These are phyloP conservation scores for Hemicrepidius hirtus DNA, from an alignment of 2,888 invertebrate species.

Conservation along the genomic window DNA sequence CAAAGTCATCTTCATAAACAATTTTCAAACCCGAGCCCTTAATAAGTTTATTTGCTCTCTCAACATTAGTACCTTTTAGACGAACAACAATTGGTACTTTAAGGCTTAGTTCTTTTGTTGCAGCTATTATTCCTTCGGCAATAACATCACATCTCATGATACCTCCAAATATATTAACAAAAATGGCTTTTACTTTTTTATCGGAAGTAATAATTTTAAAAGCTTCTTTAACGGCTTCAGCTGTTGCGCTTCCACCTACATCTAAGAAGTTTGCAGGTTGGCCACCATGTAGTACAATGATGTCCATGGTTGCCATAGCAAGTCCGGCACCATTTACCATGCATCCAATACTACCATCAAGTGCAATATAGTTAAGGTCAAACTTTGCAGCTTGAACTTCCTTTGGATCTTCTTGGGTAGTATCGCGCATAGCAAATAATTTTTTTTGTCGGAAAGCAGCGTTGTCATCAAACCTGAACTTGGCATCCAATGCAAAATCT, in stretches of 20 bases:
- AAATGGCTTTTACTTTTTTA: conserved; percentile 91
- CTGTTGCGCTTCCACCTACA: conserved; percentile 95
- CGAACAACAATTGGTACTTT: conserved; percentile 95
- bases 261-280: conserved; percentile 97
- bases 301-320: conserved; percentile 99
- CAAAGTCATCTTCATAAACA: conserved; percentile 85
- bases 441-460: conserved; percentile 93
- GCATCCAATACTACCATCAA: conserved; percentile 95
- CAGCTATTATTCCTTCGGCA: conserved; percentile 96
- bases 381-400: conserved; percentile 92
- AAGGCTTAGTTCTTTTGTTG: conserved; percentile 91
- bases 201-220: conserved; percentile 97
- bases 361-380: conserved; percentile 93
- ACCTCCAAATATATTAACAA: conserved; percentile 94
- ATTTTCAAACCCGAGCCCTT: conserved; percentile 83
- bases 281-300: conserved; percentile 95
- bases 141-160: conserved; percentile 97
- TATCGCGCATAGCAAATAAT: conserved; percentile 87
- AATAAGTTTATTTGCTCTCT: conserved; percentile 87
- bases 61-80: conserved; percentile 89
- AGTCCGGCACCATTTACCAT: conserved; percentile 97
- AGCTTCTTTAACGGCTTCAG: conserved; percentile 92
- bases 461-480: conserved; percentile 95
- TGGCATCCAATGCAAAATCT: conserved; percentile 96
- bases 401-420: conserved; percentile 92